Evolutionary conservation across 2,113 vertebrate genomes (phyloP), one percentile per base, ranked within the genome.

Genomic region (Apus apus): DNA sequence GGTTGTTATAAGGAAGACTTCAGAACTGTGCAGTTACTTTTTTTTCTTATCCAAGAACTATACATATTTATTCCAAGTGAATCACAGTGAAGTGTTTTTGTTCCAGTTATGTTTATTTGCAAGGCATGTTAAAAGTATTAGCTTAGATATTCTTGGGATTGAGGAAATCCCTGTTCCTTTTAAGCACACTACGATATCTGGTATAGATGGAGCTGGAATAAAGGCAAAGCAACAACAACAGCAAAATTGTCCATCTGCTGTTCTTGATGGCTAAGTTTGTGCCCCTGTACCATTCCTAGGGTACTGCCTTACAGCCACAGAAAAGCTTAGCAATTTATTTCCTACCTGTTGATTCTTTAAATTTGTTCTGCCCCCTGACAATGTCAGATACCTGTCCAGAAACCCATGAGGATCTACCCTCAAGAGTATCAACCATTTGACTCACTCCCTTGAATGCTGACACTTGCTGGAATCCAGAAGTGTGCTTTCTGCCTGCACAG

Each of bases 91-190:
- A 91, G 50, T 81, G 51, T 1, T 84, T 93, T 68, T 94, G 30
- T 95, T 91, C 50, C 84, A 79, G 62, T 81, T 81, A 17, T 3
- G 13, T 67, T 95, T 91, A 65, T 94, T 82, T 80, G 45, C 58
- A 85, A 89, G 15, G n/a, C 27, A 58, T 65, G 40, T 75, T 87
- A 79, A 89, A 93, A 91, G 32, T 38, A 48, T 92, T 82, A 89
- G 56, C 61, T 73, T 75, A 68, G 65, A 56, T 87, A 51, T 62
- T 75, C 54, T 68, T 65, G 46, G 78, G 58, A 85, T 58, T 5
- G 15, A 87, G 81, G 62, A 87, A 89, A 62, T 17, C 7, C 4
- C 57, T 94, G 54, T 77, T 61, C 18, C 50, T 68, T 83, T 83
- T 72, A 85, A 88, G 58, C 84, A 58, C 26, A 8, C 77, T 13